Percentiles rank a stretch among this genome's conserved stretches.
These are phyloP conservation scores for Temnothorax rugatulus DNA, from an alignment of 2,888 invertebrate species.

Conservation along the genomic window DNA sequence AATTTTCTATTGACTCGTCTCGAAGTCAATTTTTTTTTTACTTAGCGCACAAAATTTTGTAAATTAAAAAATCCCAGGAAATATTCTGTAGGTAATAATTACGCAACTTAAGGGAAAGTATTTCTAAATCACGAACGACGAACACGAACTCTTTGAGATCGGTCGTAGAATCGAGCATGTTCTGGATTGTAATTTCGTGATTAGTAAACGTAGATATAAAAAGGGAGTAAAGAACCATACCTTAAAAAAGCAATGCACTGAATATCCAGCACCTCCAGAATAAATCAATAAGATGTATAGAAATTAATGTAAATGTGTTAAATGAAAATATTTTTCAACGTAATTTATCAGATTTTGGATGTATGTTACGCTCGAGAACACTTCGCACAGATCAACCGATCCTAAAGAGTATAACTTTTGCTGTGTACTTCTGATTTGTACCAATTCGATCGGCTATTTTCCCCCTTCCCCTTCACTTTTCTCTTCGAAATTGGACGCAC, in stretches of 20 bases:
- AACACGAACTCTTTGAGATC: conserved; percentile 22
- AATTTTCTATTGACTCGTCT: background rate
- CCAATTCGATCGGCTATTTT: conserved; percentile 14
- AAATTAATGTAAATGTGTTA: conserved; percentile 41
- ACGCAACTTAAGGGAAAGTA: conserved; percentile 24
- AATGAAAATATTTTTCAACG: conserved; percentile 45
- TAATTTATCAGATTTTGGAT: conserved; percentile 41
- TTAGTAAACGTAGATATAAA: conserved; percentile 15
- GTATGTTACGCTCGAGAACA: conserved; percentile 27
- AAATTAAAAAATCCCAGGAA: background rate
- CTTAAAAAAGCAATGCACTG: background rate
- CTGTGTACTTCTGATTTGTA: background rate
- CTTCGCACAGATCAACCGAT: conserved; percentile 6
- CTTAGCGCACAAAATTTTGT: background rate
- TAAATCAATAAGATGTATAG: conserved; percentile 40
- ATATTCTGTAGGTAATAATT: background rate
- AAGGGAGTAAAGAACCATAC: background rate
- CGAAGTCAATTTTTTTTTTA: background rate
- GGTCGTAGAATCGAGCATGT: conserved; percentile 23
- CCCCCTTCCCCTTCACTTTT: background rate
- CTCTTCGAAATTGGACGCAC: background rate
- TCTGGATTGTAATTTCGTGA: conserved; percentile 23
- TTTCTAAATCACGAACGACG: background rate
- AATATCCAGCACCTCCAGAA: conserved; percentile 36
- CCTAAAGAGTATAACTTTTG: background rate